Base-by-base conservation (phyloP, 2,797 vertebrate genomes). In the Allobates femoralis region DNA sequence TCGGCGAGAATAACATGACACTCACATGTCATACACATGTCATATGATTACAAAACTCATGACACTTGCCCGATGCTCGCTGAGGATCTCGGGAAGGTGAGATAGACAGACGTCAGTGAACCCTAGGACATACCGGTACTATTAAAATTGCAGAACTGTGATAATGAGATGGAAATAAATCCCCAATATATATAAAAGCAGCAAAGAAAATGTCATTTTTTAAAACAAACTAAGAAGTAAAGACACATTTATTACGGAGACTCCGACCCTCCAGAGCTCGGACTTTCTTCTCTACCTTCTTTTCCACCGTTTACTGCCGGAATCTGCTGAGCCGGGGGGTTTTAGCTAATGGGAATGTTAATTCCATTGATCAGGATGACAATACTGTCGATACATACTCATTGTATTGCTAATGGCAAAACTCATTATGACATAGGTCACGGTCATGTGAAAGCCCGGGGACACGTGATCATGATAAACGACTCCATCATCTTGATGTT, bases 281-380 rank as follows among this genome's bases (percentile, higher is more conserved):
- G 6, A 18, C 3, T 2, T 7, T n/a, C 15, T 8, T 53, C 28
- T 11, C 28, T 19, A 3, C 11, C 46, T 34, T 46, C 18, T 34
- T 55, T 21, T 30, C 32, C 12, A 55, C n/a, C 19, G 12, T 67
- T 32, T 7, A 6, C 51, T 23, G 55, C 23, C 46, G 3, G 16
- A 66, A 66, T 28, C 21, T 86, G 85, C 85, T 81, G 85, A 86
- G 19, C 19, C 26, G 3, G n/a, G 5, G 19, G 30, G 64, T 75
- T 81, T 66, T 37, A 30, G 30, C 50, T 86, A 80, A 86, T 86
- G 67, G 75, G 37, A 74, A 75, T 86, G 85, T 26, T 82, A 82
- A 76, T 86, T 81, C 41, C 71, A 86, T 82, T 77, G 85, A 86
- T 86, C 79, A 41, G 34, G 73, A 86, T 75, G 85, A 73, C 85